Evolutionary conservation across 2,113 vertebrate species (phyloP).

Genomic region (Brienomyrus brachyistius): DNA sequence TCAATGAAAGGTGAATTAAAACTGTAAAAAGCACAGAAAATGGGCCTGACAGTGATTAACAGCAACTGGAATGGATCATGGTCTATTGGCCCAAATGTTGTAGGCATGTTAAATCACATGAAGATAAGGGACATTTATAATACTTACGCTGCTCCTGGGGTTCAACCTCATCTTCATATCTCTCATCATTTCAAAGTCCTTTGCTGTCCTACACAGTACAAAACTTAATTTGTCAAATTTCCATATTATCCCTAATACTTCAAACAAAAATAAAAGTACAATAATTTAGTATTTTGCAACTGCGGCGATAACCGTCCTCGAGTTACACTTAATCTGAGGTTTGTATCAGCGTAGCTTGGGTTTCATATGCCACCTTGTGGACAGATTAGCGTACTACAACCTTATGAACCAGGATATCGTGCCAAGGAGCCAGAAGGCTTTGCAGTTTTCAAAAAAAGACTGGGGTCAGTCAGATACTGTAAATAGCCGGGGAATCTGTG

Average conservation of each 20-base stretch:
- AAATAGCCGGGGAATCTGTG: neutral
- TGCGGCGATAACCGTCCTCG: neutral
- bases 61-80: neutral
- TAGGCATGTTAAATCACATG: neutral
- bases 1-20: neutral
- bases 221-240: neutral
- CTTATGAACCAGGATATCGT: neutral
- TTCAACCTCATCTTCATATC: slow-evolving; percentile 83
- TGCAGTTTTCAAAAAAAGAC: neutral
- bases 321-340: neutral
- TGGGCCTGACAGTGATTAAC: neutral
- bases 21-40: neutral
- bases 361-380: slow-evolving; percentile 8
- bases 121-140: neutral
- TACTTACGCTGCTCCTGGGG: slow-evolving; percentile 76
- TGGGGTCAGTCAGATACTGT: neutral
- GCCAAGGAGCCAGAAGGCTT: neutral
- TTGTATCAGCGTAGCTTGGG: neutral
- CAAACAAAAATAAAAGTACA: neutral
- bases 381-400: neutral
- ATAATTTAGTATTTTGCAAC: neutral
- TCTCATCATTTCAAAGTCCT: slow-evolving; percentile 87
- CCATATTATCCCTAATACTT: neutral
- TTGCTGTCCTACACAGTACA: slow-evolving; percentile 66
- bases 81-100: neutral